Conservation (phyloP, 2,113 vertebrate species). For the Stegostoma tigrinum region DNA sequence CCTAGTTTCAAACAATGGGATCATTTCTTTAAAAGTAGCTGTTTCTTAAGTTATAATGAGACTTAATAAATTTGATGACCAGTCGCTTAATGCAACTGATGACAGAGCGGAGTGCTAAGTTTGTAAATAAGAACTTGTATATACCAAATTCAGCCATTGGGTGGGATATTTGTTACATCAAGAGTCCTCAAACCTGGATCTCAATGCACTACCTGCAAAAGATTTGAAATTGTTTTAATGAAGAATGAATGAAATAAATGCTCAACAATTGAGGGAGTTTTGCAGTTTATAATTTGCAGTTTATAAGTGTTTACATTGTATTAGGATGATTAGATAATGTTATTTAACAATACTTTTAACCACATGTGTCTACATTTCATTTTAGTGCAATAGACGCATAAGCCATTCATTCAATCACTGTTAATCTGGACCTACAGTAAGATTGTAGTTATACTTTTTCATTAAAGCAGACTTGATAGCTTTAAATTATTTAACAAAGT, state of each 20-base stretch:
- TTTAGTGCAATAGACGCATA: constrained; percentile 19
- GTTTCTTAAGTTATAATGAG: not conserved
- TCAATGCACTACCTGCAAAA: constrained; percentile 34
- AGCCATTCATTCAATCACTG: constrained; percentile 3
- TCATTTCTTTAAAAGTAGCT: not conserved
- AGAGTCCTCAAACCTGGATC: not conserved
- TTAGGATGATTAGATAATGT: constrained; percentile 19
- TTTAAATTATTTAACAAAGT: constrained; percentile 36
- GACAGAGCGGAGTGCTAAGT: not conserved
- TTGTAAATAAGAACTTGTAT: constrained; percentile 29
- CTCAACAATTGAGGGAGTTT: constrained; percentile 19
- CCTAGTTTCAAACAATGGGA: not conserved
- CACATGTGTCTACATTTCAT: constrained; percentile 18
- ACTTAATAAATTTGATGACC: not conserved
- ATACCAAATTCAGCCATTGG: constrained; percentile 6
- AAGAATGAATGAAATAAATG: constrained; percentile 24
- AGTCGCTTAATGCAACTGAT: not conserved
- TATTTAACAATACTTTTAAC: constrained; percentile 23
- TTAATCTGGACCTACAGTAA: constrained; percentile 15
- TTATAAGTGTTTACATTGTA: constrained; percentile 37
- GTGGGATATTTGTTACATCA: constrained; percentile 32
- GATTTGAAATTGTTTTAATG: constrained; percentile 15
- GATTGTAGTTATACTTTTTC: constrained; percentile 26
- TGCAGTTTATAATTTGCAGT: constrained; percentile 31
- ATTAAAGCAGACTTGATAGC: constrained; percentile 30